Evolutionary conservation across 2,888 invertebrate genomes (phyloP).

Genomic region (Meteorus cinctellus): DNA sequence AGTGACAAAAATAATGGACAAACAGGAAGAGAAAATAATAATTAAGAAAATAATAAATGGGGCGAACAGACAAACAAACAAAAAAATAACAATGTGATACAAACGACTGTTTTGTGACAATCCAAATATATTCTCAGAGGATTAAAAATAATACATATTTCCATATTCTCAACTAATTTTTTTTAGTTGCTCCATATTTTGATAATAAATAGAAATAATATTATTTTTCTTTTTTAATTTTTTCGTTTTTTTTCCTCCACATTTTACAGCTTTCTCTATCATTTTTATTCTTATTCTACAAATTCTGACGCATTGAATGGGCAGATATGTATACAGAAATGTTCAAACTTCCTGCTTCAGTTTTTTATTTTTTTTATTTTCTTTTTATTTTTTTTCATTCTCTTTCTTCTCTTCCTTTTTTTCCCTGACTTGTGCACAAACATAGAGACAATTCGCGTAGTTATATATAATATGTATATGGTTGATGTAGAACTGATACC

Average conservation of each 20-base stretch:
- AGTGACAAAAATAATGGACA: constrained; percentile 11
- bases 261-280: background rate
- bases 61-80: constrained; percentile 18
- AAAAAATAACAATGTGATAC: background rate
- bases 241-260: too few species aligned
- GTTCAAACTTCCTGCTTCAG: background rate
- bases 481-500: constrained; percentile 30
- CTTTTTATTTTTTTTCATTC: background rate
- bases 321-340: background rate
- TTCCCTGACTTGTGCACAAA: background rate
- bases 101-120: background rate
- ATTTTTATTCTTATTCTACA: background rate
- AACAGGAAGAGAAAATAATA: background rate
- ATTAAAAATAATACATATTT: constrained; percentile 1
- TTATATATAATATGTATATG: constrained; percentile 49
- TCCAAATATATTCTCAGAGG: constrained; percentile 19
- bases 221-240: background rate
- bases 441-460: background rate
- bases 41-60: background rate
- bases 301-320: background rate
- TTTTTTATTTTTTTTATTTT: background rate
- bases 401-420: background rate
- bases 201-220: background rate
- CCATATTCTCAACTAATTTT: background rate
- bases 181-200: background rate